Percentiles rank a stretch among this genome's conserved stretches.
Conservation (phyloP, 2,888 invertebrate genomes). For the Lasioglossum marginatum region DNA sequence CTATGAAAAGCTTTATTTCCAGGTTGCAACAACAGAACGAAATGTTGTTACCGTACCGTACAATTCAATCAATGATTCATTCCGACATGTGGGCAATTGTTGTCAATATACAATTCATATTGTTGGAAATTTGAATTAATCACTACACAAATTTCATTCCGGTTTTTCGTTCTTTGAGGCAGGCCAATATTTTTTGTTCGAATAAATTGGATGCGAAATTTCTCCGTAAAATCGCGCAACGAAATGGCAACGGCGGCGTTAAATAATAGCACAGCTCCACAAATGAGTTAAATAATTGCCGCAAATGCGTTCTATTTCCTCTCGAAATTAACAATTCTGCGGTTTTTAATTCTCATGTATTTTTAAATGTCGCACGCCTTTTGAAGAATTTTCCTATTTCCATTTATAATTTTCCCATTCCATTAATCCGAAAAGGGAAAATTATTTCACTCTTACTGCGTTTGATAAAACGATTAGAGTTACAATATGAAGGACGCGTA, state of each 20-base stretch:
- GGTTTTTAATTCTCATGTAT: neutral
- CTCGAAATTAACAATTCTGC: neutral
- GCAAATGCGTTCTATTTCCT: neutral
- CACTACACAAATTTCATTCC: neutral
- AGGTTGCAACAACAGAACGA: neutral
- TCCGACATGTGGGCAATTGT: neutral
- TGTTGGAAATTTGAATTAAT: neutral
- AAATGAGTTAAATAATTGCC: neutral
- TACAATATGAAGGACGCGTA: neutral
- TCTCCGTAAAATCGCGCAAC: neutral
- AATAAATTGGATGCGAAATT: neutral
- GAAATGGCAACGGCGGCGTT: neutral
- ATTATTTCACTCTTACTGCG: neutral
- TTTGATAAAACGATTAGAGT: neutral
- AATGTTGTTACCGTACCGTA: slow-evolving; percentile 1
- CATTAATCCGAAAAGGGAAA: neutral
- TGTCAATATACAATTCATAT: neutral
- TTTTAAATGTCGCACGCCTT: neutral
- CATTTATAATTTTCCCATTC: neutral
- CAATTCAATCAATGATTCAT: slow-evolving; percentile 11
- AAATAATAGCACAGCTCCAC: neutral
- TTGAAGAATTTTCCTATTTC: neutral
- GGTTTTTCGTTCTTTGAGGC: neutral
- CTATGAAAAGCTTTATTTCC: neutral
- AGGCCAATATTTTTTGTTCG: slow-evolving; percentile 1